phyloP scores from a whole-genome alignment of 2,888 invertebrate species.

The Aspidiotus rigidus region DNA sequence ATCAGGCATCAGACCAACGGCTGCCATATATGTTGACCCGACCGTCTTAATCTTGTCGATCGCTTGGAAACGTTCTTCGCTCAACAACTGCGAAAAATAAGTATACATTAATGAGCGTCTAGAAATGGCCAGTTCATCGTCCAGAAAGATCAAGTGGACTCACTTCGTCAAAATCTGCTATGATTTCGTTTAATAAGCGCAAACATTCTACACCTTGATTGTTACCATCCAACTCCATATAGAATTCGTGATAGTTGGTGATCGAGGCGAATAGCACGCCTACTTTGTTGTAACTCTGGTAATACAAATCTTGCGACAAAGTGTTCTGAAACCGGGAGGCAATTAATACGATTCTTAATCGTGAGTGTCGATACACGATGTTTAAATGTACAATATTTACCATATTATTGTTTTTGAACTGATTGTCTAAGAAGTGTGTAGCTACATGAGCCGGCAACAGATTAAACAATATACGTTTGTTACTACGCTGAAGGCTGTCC shows the following conservation, averaged over 20 bases:
- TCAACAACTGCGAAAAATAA: constrained; percentile 53
- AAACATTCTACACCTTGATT: constrained; percentile 86
- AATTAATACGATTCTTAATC: too few species aligned
- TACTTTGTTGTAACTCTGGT: constrained; percentile 82
- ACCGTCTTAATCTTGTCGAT: constrained; percentile 92
- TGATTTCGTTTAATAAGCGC: constrained; percentile 79
- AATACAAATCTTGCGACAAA: constrained; percentile 68
- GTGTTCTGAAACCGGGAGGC: constrained; percentile 36
- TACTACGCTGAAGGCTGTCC: constrained; percentile 84
- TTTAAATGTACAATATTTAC: constrained; percentile 45
- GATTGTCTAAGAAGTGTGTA: constrained; percentile 81
- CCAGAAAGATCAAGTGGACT: constrained; percentile 15
- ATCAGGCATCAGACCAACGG: constrained; percentile 80
- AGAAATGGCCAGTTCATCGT: not conserved
- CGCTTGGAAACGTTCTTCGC: constrained; percentile 73
- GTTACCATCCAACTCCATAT: constrained; percentile 83
- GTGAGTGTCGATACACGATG: too few species aligned
- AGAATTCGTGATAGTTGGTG: constrained; percentile 90
- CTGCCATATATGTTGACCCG: constrained; percentile 88
- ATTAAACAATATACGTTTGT: constrained; percentile 79
- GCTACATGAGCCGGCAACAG: constrained; percentile 84
- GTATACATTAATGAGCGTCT: not conserved
- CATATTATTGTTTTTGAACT: constrained; percentile 80
- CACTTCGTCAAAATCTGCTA: constrained; percentile 88
- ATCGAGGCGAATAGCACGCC: constrained; percentile 88